Evolutionary conservation across 1,140 invertebrate genomes (phyloP), one percentile per base, ranked within the genome.

Genomic region (Samia ricini): DNA sequence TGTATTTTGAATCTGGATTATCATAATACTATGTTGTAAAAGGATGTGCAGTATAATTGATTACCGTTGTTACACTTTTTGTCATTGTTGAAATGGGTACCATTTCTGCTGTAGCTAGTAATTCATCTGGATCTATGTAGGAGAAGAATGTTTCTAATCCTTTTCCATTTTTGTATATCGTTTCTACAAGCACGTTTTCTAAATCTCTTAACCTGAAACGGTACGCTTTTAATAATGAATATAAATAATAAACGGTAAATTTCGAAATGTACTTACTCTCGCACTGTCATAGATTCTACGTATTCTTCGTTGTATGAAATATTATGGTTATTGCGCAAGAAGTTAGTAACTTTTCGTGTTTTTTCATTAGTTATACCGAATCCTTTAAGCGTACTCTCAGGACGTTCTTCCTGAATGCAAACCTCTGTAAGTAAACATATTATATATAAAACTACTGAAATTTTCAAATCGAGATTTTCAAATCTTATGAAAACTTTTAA

Each of bases 121-220:
- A 20, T 51, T 76, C 73, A n/a, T 76, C 69, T 4, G 66, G 20
- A 21, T 76, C 66, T 0, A 76, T 63, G 29, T 71, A 62, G 0
- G 66, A 62, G 51, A 69, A 74, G 50, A 74, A 72, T 5, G 56
- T 64, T 4, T 56, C 33, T 15, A 74, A 52, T 7, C 76, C 74
- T 60, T 65, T 64, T 3, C 56, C 48, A 6, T 67, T 42, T 36
- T 71, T 26, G 23, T 62, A 70, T 5, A 56, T 56, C 7, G 20
- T 57, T 94, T 8, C 15, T 20, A 15, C 20, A 51, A 61, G 48
- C 5, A 54, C 61, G 15, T 60, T 18, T 23, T 42, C 48, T 42
- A 58, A 22, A 33, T 54, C 12, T 26, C 20, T 51, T 26, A 66
- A 49, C 21, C 64, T 66, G 51, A 12, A 55, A 57, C 18, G 36